phyloP scores from a whole-genome alignment of 2,888 invertebrate species.

The Blastobasis lacticolella region DNA sequence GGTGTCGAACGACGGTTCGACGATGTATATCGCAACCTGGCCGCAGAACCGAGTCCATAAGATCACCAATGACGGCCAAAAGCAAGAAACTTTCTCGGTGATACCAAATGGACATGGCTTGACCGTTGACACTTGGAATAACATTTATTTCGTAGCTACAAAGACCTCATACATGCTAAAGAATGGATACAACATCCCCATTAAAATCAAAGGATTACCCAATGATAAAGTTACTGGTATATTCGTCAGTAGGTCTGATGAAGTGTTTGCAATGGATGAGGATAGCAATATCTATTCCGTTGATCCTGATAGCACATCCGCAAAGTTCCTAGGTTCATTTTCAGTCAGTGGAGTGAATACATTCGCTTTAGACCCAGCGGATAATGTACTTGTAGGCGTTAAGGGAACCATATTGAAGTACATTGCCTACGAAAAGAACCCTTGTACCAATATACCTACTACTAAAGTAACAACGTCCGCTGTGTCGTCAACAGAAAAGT shows the following conservation, averaged over 20 bases:
- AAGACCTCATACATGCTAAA: constrained; percentile 56
- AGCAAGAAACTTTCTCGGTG: constrained; percentile 40
- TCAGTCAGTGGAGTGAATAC: constrained; percentile 50
- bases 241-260: constrained; percentile 53
- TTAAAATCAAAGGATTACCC: constrained; percentile 54
- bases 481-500: too few species aligned
- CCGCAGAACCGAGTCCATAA: constrained; percentile 60
- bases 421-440: constrained; percentile 42
- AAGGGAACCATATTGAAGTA: constrained; percentile 51
- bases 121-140: constrained; percentile 52
- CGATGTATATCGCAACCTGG: constrained; percentile 62
- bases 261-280: constrained; percentile 60
- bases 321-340: constrained; percentile 44
- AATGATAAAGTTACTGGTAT: constrained; percentile 55
- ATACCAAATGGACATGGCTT: constrained; percentile 62
- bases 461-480: too few species aligned
- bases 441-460: constrained; percentile 24
- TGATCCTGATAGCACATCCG: constrained; percentile 44
- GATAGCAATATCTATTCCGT: constrained; percentile 48
- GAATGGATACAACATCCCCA: constrained; percentile 39
- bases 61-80: constrained; percentile 48
- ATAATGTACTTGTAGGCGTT: constrained; percentile 55
- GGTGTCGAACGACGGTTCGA: constrained; percentile 40
- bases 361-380: constrained; percentile 55
- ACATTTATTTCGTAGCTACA: constrained; percentile 56